A percentile compares a stretch with the other conserved stretches of the same genome.
Evolutionary conservation across 2,113 vertebrate species (phyloP).

Genomic region (Numenius arquata): DNA sequence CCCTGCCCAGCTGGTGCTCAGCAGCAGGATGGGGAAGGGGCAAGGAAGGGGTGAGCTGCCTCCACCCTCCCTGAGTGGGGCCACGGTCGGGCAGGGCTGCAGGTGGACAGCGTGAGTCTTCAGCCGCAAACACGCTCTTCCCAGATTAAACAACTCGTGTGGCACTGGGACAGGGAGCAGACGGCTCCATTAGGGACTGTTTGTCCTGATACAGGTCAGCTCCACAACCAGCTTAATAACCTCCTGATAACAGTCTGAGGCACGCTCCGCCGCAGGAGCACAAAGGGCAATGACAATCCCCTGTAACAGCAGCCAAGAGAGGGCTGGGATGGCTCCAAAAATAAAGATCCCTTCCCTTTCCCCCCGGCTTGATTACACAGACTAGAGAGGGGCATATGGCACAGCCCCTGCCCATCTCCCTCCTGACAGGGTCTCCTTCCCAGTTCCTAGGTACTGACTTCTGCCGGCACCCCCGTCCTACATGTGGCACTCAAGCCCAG

Average conservation of each 20-base stretch:
- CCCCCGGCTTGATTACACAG: not conserved
- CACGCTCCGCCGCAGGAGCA: rapidly evolving
- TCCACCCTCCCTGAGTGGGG: not conserved
- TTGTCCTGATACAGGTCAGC: not conserved
- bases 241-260: not conserved
- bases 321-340: not conserved
- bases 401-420: not conserved
- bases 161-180: not conserved
- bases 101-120: rapidly evolving
- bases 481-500: rapidly evolving
- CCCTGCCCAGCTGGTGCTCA: not conserved
- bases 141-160: not conserved
- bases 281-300: not conserved
- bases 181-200: not conserved
- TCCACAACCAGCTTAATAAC: not conserved
- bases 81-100: not conserved
- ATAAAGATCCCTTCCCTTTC: not conserved
- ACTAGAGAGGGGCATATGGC: rapidly evolving
- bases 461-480: rapidly evolving
- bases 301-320: not conserved
- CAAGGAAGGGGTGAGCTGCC: not conserved
- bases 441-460: not conserved
- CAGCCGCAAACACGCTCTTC: rapidly evolving
- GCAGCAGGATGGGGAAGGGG: rapidly evolving
- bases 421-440: not conserved